phyloP scores from a whole-genome alignment of 2,888 invertebrate species.

The Drosophila incognita region DNA sequence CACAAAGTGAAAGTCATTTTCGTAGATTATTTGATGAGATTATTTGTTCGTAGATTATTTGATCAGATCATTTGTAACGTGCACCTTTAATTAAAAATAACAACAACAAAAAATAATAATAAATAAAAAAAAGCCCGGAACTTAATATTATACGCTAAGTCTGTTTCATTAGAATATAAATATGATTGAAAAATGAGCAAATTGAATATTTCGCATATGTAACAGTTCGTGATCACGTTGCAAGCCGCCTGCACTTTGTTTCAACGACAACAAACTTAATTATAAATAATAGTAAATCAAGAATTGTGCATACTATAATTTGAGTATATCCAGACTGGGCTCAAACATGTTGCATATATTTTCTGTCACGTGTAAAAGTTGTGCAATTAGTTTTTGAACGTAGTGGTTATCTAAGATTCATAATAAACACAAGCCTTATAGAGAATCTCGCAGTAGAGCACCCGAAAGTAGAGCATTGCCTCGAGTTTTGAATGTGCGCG shows the following conservation, averaged over 20 bases:
- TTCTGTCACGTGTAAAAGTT: too few species aligned
- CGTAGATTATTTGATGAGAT: conserved; percentile 4
- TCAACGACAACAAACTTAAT: not conserved
- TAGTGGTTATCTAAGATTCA: too few species aligned
- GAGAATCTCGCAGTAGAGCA: not conserved
- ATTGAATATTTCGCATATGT: conserved; percentile 45
- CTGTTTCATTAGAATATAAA: not conserved
- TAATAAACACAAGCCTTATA: not conserved
- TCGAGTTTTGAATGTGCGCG: not conserved
- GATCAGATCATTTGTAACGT: not conserved
- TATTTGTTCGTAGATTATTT: not conserved
- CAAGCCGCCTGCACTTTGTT: conserved; percentile 51
- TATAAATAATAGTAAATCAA: not conserved
- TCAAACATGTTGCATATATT: not conserved
- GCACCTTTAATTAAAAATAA: not conserved
- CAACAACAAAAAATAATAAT: not conserved
- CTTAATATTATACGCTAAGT: not conserved
- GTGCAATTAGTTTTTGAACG: not conserved
- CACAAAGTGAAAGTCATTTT: conserved; percentile 31
- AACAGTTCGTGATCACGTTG: conserved; percentile 47
- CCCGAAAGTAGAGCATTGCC: not conserved
- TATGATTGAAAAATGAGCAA: not conserved
- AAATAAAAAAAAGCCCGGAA: not conserved
- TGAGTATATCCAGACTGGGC: conserved; percentile 2
- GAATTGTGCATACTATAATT: not conserved